A percentile compares a stretch with the other conserved stretches of the same genome.
These are phyloP conservation scores for Raillietiella orientalis DNA, from an alignment of 2,888 invertebrate species.

Conservation along the genomic window DNA sequence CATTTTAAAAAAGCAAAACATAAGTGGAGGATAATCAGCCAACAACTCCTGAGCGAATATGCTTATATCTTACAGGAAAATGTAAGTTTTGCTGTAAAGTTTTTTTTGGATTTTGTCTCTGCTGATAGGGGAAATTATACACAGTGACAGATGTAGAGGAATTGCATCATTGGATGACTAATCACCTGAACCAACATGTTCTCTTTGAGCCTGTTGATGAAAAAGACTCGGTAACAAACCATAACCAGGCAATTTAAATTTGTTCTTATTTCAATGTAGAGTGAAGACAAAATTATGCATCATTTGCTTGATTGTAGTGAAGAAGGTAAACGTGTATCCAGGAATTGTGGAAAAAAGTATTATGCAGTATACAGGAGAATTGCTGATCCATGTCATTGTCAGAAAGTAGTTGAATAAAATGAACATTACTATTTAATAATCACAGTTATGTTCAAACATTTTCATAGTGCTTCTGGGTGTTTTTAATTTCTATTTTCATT, in stretches of 20 bases:
- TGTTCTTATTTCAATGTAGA: conserved; percentile 18
- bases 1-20: conserved; percentile 97
- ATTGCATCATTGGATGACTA: conserved; percentile 84
- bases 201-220: conserved; percentile 41
- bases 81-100: conserved; percentile 18
- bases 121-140: conserved; percentile 46
- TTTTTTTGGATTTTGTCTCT: conserved; percentile 1
- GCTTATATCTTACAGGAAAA: conserved; percentile 62
- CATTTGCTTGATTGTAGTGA: conserved; percentile 75
- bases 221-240: conserved; percentile 31
- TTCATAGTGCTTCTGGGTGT: no score
- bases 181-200: conserved; percentile 64
- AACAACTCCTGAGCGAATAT: conserved; percentile 74
- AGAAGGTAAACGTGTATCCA: conserved; percentile 87
- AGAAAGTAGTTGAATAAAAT: no score
- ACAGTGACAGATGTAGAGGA: conserved; percentile 95
- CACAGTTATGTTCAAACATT: no score
- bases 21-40: conserved; percentile 94
- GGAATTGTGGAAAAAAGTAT: conserved; percentile 78
- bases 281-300: conserved; percentile 47
- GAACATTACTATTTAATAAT: no score
- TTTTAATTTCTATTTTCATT: no score
- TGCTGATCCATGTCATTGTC: neutral
- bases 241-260: neutral
- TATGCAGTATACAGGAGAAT: conserved; percentile 37